phyloP scores from a whole-genome alignment of 2,113 vertebrate genomes.

The Ammospiza nelsoni region DNA sequence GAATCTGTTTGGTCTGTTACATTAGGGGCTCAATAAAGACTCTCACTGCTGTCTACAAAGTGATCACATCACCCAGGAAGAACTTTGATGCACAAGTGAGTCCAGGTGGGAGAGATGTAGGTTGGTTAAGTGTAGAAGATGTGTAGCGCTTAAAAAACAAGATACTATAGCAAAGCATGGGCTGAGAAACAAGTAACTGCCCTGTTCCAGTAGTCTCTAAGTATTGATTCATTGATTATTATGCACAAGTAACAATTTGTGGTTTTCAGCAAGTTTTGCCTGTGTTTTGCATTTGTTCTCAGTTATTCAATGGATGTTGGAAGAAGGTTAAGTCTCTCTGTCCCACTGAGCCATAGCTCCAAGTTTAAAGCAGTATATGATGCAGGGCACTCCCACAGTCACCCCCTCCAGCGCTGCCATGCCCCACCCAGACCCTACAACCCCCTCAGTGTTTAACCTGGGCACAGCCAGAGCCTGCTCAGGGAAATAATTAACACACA shows the following conservation, averaged over 20 bases:
- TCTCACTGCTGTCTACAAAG: background rate
- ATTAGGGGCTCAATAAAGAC: background rate
- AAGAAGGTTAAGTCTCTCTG: background rate
- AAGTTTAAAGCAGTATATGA: background rate
- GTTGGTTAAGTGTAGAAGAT: background rate
- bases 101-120: background rate
- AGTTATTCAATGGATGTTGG: background rate
- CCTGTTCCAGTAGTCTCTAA: background rate
- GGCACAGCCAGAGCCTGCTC: background rate
- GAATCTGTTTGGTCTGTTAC: background rate
- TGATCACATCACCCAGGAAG: background rate
- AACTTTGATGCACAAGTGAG: background rate
- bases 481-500: background rate
- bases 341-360: background rate
- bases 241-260: background rate
- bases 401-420: background rate
- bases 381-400: accelerated
- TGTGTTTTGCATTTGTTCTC: background rate
- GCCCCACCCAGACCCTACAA: background rate
- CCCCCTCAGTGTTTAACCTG: background rate
- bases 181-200: background rate
- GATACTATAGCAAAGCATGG: background rate
- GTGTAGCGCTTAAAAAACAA: background rate
- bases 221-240: background rate
- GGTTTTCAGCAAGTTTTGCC: background rate